Conservation (phyloP, 2,113 vertebrate species). For the Columba janthina region DNA sequence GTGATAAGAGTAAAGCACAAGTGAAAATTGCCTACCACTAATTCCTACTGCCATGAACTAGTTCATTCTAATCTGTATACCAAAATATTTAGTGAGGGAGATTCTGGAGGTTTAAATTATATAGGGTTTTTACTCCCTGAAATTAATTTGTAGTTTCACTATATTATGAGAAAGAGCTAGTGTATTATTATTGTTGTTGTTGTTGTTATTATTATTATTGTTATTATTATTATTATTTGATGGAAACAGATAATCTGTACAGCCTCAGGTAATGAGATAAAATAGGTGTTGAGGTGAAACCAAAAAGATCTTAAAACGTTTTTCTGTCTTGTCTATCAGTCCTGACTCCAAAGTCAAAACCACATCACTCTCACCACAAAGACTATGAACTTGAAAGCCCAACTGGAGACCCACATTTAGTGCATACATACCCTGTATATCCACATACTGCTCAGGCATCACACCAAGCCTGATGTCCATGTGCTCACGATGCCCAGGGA, state of each 20-base stretch:
- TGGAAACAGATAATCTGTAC: not conserved
- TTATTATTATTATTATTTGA: not conserved
- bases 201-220: not conserved
- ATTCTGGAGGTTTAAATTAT: not conserved
- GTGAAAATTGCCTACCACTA: not conserved
- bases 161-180: not conserved
- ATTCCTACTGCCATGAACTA: not conserved
- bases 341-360: not conserved
- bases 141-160: not conserved
- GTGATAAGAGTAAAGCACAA: not conserved
- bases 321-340: not conserved
- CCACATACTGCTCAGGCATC: rapidly evolving
- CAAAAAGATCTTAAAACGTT: not conserved
- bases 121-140: not conserved
- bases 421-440: rapidly evolving
- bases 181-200: not conserved
- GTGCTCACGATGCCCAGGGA: not conserved
- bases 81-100: not conserved
- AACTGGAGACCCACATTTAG: not conserved
- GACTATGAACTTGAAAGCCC: rapidly evolving
- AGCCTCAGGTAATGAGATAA: not conserved
- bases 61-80: not conserved
- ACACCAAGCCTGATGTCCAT: not conserved
- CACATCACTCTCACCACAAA: not conserved
- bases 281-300: not conserved